phyloP scores from a whole-genome alignment of 1,140 invertebrate genomes.

The Drosophila subobscura region DNA sequence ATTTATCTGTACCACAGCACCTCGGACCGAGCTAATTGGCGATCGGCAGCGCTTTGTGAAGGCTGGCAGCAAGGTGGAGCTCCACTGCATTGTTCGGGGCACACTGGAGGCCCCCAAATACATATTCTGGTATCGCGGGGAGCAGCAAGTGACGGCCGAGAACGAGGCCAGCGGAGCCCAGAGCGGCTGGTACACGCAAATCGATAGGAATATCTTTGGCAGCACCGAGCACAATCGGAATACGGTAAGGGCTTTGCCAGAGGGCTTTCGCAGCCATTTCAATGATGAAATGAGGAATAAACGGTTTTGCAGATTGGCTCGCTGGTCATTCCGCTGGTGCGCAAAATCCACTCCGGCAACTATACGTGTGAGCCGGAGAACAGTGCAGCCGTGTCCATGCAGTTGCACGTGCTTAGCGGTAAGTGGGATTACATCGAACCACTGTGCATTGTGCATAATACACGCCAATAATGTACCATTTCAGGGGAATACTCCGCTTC shows the following conservation, averaged over 20 bases:
- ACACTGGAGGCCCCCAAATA: conserved; percentile 86
- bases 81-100: conserved; percentile 86
- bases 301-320: conserved; percentile 62
- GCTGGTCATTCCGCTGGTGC: conserved; percentile 88
- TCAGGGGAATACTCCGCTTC: conserved; percentile 82
- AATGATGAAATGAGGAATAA: not conserved
- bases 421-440: conserved; percentile 10
- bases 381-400: conserved; percentile 68
- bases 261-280: not conserved
- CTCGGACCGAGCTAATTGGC: conserved; percentile 85
- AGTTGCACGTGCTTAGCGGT: conserved; percentile 79
- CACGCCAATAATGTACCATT: not conserved
- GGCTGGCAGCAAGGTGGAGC: conserved; percentile 85
- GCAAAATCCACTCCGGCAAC: conserved; percentile 73
- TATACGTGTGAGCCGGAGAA: conserved; percentile 76
- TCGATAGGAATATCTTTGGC: conserved; percentile 73
- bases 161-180: conserved; percentile 51
- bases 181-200: conserved; percentile 70
- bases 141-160: conserved; percentile 85
- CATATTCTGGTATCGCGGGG: conserved; percentile 87
- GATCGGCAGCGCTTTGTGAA: conserved; percentile 86
- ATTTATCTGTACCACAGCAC: conserved; percentile 74
- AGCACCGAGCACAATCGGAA: conserved; percentile 69
- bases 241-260: conserved; percentile 34
- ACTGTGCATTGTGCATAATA: no score